Percentiles rank a stretch among this genome's conserved stretches.
Conservation (phyloP, 1,140 invertebrate genomes). For the Ceratina japonica region DNA sequence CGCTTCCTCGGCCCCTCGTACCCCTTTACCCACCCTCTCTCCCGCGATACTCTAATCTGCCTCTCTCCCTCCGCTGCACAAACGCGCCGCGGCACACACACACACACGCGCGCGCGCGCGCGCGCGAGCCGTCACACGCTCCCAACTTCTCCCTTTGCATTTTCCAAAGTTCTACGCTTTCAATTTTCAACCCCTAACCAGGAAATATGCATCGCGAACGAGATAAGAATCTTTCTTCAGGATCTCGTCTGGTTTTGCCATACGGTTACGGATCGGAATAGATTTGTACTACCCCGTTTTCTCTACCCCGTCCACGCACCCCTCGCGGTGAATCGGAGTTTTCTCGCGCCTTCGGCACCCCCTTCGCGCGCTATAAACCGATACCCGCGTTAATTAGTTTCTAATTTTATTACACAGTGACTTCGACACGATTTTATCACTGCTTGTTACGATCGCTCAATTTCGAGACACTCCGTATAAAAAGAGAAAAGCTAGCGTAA, state of each 20-base stretch:
- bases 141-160: slow-evolving; percentile 13
- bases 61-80: slow-evolving; percentile 38
- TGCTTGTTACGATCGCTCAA: background rate
- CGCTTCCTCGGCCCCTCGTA: slow-evolving; percentile 40
- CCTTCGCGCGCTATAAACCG: too few relatives aligned
- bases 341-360: background rate
- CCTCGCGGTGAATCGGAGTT: background rate
- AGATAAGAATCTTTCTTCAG: too few relatives aligned
- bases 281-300: background rate
- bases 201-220: too few relatives aligned
- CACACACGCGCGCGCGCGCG: background rate
- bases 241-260: too few relatives aligned
- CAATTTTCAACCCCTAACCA: too few relatives aligned
- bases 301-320: background rate
- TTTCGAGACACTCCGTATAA: too few relatives aligned
- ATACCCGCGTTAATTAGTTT: background rate
- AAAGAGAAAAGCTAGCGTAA: too few relatives aligned
- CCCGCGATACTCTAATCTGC: slow-evolving; percentile 50
- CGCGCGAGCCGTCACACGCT: background rate
- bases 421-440: too few relatives aligned
- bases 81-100: background rate
- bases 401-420: background rate
- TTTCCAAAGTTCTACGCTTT: background rate
- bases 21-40: slow-evolving; percentile 41
- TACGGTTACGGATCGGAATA: too few relatives aligned